These are phyloP conservation scores for Chascanopsetta lugubris DNA, from an alignment of 2,113 vertebrate genomes.

Conservation along the genomic window DNA sequence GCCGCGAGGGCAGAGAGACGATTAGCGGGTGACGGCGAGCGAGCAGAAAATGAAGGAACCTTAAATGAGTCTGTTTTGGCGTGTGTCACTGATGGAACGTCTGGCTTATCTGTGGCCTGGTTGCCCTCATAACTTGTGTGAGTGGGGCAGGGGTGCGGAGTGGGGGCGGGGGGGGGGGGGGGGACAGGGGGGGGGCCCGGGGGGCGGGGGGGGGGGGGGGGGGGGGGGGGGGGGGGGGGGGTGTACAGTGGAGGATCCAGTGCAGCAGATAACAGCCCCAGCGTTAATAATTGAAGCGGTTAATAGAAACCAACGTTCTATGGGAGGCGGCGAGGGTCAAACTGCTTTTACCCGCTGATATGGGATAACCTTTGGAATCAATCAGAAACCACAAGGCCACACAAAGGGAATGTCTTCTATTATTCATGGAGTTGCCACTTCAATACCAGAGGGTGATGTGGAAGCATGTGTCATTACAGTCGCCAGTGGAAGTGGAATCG, in stretches of 20 bases:
- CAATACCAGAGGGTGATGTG: conserved; percentile 19
- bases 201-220: conserved; percentile 6
- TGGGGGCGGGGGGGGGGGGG: conserved; percentile 5
- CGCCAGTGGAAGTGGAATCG: background rate
- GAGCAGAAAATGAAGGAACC: background rate
- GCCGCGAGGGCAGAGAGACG: conserved; percentile 37
- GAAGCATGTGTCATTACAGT: conserved; percentile 9
- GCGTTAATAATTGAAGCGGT: conserved; percentile 54
- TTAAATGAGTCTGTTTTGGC: conserved; percentile 13
- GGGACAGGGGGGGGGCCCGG: conserved; percentile 4
- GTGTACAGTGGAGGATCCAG: conserved; percentile 11
- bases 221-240: conserved; percentile 2
- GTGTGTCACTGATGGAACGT: conserved; percentile 17
- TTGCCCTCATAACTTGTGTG: conserved; percentile 39
- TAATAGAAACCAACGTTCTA: conserved; percentile 41
- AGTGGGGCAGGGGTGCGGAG: no score
- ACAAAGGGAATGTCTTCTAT: conserved; percentile 33
- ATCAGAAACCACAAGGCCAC: conserved; percentile 45
- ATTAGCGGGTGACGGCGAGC: conserved; percentile 15
- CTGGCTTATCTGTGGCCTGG: conserved; percentile 10
- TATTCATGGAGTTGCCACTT: conserved; percentile 52
- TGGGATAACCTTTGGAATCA: conserved; percentile 54
- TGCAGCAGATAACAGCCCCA: conserved; percentile 4
- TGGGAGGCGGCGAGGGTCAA: conserved; percentile 30
- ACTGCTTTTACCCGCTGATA: conserved; percentile 38